Conservation (phyloP, 64 coral and sea anemone species). For the Pachyseris speciosa region DNA sequence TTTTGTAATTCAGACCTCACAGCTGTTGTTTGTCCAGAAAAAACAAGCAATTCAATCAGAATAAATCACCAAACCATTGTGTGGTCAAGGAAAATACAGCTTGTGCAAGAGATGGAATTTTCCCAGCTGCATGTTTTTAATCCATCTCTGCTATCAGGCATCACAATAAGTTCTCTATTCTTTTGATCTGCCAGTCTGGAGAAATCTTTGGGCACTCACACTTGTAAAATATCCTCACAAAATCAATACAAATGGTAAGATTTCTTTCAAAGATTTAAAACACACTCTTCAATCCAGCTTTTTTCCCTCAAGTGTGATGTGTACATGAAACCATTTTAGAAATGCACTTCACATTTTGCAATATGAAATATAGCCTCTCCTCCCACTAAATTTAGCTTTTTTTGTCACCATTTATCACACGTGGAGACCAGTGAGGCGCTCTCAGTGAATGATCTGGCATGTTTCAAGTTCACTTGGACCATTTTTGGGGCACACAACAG, state of each 20-base stretch:
- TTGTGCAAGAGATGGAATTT: background rate
- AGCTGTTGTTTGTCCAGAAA: slow-evolving; percentile 3
- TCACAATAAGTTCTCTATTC: slow-evolving; percentile 23
- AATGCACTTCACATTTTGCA: no score
- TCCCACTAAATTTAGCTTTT: no score
- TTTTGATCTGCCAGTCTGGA: background rate
- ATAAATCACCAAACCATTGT: background rate
- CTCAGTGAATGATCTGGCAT: no score
- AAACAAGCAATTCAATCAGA: background rate
- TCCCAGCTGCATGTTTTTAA: slow-evolving; percentile 43
- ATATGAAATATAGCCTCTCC: background rate
- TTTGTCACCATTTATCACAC: no score
- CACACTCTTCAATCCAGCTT: background rate
- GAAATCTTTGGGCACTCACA: background rate
- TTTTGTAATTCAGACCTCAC: slow-evolving; percentile 46
- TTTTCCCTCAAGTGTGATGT: background rate
- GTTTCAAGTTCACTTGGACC: no score
- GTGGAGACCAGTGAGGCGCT: no score
- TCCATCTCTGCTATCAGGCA: slow-evolving; percentile 8
- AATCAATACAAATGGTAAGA: background rate
- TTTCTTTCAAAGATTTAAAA: background rate
- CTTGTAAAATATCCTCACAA: slow-evolving; percentile 3
- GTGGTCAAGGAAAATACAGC: background rate
- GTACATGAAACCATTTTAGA: background rate
- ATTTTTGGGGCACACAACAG: no score